Conservation (phyloP, 2,797 vertebrate genomes). For the Acrossocheilus fasciatus region DNA sequence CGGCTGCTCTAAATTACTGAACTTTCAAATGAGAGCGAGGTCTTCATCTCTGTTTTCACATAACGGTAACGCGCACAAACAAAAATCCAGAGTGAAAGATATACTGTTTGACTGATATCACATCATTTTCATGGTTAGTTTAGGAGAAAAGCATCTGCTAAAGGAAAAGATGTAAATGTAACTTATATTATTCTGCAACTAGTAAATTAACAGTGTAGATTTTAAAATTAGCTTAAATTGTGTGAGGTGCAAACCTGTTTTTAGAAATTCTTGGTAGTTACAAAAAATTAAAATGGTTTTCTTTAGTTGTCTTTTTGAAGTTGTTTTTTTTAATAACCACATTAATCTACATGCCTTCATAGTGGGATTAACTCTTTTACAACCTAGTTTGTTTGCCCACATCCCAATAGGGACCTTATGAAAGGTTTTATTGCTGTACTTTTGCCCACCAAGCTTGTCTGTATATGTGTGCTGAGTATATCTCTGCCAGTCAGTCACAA, state of each 20-base stretch:
- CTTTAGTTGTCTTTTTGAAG: background rate
- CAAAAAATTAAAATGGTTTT: background rate
- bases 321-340: background rate
- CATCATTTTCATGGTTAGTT: background rate
- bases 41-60: conserved; percentile 76
- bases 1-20: conserved; percentile 80
- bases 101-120: background rate
- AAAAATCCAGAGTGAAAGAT: background rate
- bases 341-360: background rate
- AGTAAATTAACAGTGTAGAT: background rate
- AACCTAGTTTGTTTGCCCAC: background rate
- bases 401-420: background rate
- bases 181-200: background rate
- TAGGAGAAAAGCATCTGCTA: background rate
- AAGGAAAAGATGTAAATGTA: background rate
- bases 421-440: background rate
- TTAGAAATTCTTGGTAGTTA: background rate
- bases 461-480: background rate
- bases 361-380: background rate
- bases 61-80: conserved; percentile 74
- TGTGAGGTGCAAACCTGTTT: background rate
- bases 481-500: background rate
- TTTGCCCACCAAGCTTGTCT: conserved; percentile 15
- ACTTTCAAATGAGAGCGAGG: conserved; percentile 88
- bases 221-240: background rate